Evolutionary conservation across 2,113 vertebrate genomes (phyloP).

Genomic region (Antennarius striatus): DNA sequence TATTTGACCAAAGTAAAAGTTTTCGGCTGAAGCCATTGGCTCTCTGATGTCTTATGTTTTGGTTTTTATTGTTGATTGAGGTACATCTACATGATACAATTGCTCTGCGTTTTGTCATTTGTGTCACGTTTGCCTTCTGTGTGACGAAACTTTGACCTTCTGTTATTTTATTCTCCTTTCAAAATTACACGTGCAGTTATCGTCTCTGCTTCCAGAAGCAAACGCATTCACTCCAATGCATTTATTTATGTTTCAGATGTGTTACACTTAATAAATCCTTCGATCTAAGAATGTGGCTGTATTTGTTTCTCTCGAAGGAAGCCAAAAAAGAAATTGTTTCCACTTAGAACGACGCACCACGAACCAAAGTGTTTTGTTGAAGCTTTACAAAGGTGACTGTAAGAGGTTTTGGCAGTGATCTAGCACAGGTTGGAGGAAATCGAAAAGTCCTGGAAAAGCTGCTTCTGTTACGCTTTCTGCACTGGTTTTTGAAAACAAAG

Average conservation of each 20-base stretch:
- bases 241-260: constrained; percentile 43
- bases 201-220: constrained; percentile 2
- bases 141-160: constrained; percentile 6
- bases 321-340: constrained; percentile 6
- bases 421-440: constrained; percentile 21
- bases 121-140: neutral
- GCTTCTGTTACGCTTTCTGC: constrained; percentile 43
- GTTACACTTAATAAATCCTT: constrained; percentile 52
- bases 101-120: neutral
- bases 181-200: neutral
- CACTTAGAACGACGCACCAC: constrained; percentile 26
- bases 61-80: constrained; percentile 2
- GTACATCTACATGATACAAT: neutral
- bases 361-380: no score
- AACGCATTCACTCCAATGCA: constrained; percentile 6
- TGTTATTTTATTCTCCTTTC: neutral
- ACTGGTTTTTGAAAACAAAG: constrained; percentile 32
- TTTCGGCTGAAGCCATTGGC: neutral
- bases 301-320: constrained; percentile 17
- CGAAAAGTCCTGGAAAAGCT: constrained; percentile 37
- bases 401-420: no score
- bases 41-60: constrained; percentile 6
- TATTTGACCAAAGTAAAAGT: constrained; percentile 49
- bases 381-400: no score
- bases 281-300: constrained; percentile 20